phyloP scores from a whole-genome alignment of 37 sponge, comb jelly and placozoan genomes.

The Amphimedon queenslandica region DNA sequence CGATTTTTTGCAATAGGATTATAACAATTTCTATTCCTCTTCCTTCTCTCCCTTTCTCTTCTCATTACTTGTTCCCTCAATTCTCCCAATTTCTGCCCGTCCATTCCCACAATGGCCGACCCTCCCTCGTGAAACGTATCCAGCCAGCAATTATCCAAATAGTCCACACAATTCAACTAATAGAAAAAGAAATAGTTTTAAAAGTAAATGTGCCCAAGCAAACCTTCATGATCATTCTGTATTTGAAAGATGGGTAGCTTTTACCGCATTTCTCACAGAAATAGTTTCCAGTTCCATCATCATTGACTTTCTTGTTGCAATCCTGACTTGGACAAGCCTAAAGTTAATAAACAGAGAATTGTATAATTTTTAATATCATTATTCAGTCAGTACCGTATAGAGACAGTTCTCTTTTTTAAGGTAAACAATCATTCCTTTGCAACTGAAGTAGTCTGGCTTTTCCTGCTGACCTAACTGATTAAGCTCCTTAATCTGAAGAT shows the following conservation, averaged over 20 bases:
- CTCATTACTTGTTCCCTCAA: constrained; percentile 50
- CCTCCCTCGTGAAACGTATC: constrained; percentile 84
- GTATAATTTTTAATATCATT: too few species aligned
- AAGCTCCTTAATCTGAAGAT: constrained; percentile 52
- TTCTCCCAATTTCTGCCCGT: constrained; percentile 68
- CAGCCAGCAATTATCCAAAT: constrained; percentile 65
- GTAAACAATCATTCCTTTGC: constrained; percentile 51
- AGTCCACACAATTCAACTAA: constrained; percentile 68
- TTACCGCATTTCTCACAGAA: constrained; percentile 89
- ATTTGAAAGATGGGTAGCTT: constrained; percentile 76
- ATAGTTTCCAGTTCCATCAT: constrained; percentile 43
- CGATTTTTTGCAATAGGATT: too few species aligned
- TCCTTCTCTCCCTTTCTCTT: not conserved
- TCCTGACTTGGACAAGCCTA: constrained; percentile 77
- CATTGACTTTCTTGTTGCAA: constrained; percentile 89
- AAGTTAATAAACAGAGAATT: not conserved
- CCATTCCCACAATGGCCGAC: constrained; percentile 44
- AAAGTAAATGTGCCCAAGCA: constrained; percentile 1
- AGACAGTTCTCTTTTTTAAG: constrained; percentile 78
- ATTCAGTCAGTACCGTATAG: too few species aligned
- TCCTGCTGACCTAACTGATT: constrained; percentile 73
- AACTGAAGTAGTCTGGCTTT: constrained; percentile 78
- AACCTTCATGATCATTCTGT: constrained; percentile 71
- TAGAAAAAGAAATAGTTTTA: not conserved
- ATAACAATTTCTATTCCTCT: too few species aligned